Evolutionary conservation across 2,888 invertebrate species (phyloP).

Genomic region (Harpalus rufipes): DNA sequence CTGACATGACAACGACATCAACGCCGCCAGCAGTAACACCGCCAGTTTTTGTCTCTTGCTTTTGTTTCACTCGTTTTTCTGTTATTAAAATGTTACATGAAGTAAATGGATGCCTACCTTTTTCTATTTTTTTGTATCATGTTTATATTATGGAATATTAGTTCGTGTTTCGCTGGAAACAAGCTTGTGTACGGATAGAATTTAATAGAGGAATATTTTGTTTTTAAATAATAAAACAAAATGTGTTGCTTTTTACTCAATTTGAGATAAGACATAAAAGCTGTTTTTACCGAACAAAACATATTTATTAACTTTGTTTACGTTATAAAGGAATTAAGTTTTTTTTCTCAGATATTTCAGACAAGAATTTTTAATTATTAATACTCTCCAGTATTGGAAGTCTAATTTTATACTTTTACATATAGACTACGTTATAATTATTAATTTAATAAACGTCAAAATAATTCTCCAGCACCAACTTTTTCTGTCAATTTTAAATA

Average conservation of each 20-base stretch:
- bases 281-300: not conserved
- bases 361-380: not conserved
- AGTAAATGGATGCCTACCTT: conserved; percentile 31
- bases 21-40: not conserved
- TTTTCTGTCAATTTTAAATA: too few relatives aligned
- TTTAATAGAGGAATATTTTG: not conserved
- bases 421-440: too few relatives aligned
- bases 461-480: too few relatives aligned
- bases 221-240: not conserved
- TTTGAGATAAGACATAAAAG: not conserved
- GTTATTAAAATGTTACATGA: conserved; percentile 36
- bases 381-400: too few relatives aligned
- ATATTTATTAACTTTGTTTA: not conserved
- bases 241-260: not conserved
- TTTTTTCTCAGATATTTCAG: not conserved
- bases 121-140: conserved; percentile 5
- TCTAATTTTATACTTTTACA: too few relatives aligned
- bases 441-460: too few relatives aligned
- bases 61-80: conserved; percentile 10
- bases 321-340: not conserved
- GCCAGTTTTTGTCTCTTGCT: conserved; percentile 3
- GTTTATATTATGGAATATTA: conserved; percentile 12
- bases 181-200: not conserved
- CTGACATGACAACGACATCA: conserved; percentile 5
- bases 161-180: not conserved